Conservation (phyloP, 2,113 vertebrate genomes). For the Australoheros scitulus region DNA sequence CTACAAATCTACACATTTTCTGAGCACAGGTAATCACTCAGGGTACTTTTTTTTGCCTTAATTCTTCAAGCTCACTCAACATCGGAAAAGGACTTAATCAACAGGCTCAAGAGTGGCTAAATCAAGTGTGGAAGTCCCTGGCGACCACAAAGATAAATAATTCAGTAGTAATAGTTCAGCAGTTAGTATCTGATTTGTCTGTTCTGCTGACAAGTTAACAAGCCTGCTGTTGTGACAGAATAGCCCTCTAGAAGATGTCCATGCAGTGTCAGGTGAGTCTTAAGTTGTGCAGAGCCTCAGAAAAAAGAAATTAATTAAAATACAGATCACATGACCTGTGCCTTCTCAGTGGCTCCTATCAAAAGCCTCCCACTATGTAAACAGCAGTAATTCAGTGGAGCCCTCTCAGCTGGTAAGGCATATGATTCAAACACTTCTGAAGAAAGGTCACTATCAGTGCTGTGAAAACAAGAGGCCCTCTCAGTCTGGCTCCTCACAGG, state of each 20-base stretch:
- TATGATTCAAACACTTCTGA: slow-evolving; percentile 63
- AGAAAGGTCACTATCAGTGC: slow-evolving; percentile 49
- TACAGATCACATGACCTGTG: background rate
- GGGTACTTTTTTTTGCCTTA: background rate
- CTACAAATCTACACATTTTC: background rate
- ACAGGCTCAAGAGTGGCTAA: background rate
- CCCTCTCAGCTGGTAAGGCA: slow-evolving; percentile 44
- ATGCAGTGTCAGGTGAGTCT: background rate
- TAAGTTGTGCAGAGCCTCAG: background rate
- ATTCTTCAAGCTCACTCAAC: background rate
- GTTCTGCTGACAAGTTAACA: background rate
- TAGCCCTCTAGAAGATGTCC: background rate
- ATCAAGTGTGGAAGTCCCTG: slow-evolving; percentile 6
- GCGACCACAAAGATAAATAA: background rate
- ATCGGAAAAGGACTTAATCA: slow-evolving; percentile 13
- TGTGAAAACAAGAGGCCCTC: slow-evolving; percentile 59
- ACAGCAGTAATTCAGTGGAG: slow-evolving; percentile 38
- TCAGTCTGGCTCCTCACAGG: slow-evolving; percentile 42
- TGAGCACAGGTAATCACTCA: background rate
- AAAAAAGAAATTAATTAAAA: background rate
- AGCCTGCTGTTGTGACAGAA: background rate
- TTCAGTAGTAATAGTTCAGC: background rate
- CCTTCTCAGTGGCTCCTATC: background rate
- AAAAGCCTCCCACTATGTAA: slow-evolving; percentile 21
- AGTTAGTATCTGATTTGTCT: background rate